A percentile compares a stretch with the other conserved stretches of the same genome.
These are phyloP conservation scores for Psettodes erumei DNA, from an alignment of 2,113 vertebrate genomes.

Conservation along the genomic window DNA sequence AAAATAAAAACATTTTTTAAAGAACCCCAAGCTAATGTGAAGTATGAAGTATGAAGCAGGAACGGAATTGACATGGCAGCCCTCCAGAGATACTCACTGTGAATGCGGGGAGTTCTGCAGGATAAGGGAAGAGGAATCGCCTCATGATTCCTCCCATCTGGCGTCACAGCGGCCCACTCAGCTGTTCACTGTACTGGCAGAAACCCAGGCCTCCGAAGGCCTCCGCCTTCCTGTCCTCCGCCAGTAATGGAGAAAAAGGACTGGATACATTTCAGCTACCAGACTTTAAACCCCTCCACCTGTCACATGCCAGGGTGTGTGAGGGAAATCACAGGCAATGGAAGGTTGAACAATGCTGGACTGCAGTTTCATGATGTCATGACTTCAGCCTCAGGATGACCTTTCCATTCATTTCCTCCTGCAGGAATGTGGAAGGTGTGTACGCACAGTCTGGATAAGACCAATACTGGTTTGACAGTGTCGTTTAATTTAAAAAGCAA, in stretches of 20 bases:
- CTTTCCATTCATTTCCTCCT: slow-evolving; percentile 26
- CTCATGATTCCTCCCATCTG: slow-evolving; percentile 28
- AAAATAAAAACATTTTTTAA: neutral
- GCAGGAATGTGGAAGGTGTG: slow-evolving; percentile 25
- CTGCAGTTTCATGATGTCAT: slow-evolving; percentile 25
- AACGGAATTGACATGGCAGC: neutral
- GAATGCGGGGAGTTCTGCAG: neutral
- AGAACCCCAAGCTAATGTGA: neutral
- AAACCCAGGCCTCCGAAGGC: neutral
- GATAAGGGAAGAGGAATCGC: neutral
- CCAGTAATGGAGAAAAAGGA: slow-evolving; percentile 37
- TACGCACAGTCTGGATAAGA: neutral
- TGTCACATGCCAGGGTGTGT: slow-evolving; percentile 41
- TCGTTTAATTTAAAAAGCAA: neutral
- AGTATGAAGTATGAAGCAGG: neutral
- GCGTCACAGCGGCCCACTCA: slow-evolving; percentile 18
- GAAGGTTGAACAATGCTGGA: slow-evolving; percentile 28
- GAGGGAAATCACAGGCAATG: slow-evolving; percentile 39
- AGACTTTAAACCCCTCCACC: slow-evolving; percentile 39
- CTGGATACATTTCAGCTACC: slow-evolving; percentile 25
- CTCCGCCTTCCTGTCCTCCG: slow-evolving; percentile 4
- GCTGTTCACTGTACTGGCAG: slow-evolving; percentile 49
- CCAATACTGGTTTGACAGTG: neutral
- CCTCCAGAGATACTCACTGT: slow-evolving; percentile 2
- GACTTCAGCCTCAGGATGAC: slow-evolving; percentile 3